Evolutionary conservation across 64 coral and sea anemone genomes (phyloP), one percentile per base, ranked within the genome.

Genomic region (Catalaphyllia jardinei): DNA sequence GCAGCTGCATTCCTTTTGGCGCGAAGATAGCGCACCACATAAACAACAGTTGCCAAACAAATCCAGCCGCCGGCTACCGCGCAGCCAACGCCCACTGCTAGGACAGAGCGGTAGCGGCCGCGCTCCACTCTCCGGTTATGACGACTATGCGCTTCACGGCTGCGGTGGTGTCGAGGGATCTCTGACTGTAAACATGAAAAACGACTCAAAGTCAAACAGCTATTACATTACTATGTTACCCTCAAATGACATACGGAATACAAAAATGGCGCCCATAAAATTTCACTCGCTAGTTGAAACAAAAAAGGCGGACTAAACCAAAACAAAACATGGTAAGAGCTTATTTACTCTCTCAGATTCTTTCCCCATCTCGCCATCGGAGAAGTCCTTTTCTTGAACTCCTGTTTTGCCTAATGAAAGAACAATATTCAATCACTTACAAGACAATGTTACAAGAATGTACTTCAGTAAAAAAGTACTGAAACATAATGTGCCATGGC

Each of bases 61-160:
- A 92, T 92, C 90, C 90, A 92, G 10, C 90, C 90, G 0, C 90
- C 90, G 10, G 90, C 90, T 11, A 92, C 90, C 10, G 82, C 90
- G 24, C 84, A 86, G 12, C 90, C 90, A 57, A 92, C 90, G 60
- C 83, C 90, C 10, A 92, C 86, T 13, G 90, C 84, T 54, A 92
- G 65, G 2, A 87, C 90, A 4, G 90, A 92, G 1, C 86, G 84
- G 65, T 92, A 92, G 11, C 90, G 82, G 31, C 76, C 82, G 1
- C 90, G 82, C 80, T 87, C 75, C 10, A 83, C 90, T 51, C 90
- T 84, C 17, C 81, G 76, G 90, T 92, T 75, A 31, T 75, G 73
- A 33, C 65, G 46, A 29, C 51, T 87, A 67, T 87, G 72, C 24
- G 75, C 25, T 39, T 92, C 73, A 24, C 76, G 82, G 51, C 90